Conservation (phyloP, 2,888 invertebrate species). For the Hydraecia micacea region DNA sequence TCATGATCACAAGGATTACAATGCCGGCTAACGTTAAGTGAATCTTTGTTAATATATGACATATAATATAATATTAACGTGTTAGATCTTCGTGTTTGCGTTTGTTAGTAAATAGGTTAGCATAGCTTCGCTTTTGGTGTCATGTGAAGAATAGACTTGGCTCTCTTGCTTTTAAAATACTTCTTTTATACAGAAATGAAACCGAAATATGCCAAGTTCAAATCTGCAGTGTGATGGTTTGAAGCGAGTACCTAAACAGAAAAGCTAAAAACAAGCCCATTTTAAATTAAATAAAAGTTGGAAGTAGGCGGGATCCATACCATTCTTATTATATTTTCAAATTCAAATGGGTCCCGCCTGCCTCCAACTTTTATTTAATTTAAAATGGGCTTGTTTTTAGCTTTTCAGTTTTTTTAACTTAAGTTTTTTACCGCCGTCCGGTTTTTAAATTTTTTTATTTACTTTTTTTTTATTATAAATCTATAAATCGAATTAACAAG, state of each 20-base stretch:
- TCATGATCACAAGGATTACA: constrained; percentile 47
- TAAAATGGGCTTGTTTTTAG: no score
- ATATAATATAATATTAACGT: constrained; percentile 6
- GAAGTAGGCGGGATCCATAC: no score
- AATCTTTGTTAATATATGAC: constrained; percentile 30
- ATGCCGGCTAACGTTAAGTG: constrained; percentile 6
- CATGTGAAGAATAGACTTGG: background rate
- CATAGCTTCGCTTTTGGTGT: background rate
- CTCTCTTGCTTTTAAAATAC: background rate
- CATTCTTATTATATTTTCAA: no score
- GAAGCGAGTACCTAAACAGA: no score
- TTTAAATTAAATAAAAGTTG: no score
- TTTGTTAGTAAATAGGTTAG: background rate
- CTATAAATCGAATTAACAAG: background rate
- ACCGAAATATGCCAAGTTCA: no score
- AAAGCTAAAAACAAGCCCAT: no score
- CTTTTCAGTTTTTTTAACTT: no score
- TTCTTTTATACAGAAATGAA: background rate
- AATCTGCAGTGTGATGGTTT: background rate
- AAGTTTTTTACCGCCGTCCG: no score
- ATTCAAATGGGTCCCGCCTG: no score
- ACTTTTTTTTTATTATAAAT: background rate
- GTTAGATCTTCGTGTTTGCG: constrained; percentile 2
- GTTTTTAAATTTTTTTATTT: no score
- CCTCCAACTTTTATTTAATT: no score